Conservation (phyloP, 2,888 invertebrate genomes). For the Maniola hyperantus region DNA sequence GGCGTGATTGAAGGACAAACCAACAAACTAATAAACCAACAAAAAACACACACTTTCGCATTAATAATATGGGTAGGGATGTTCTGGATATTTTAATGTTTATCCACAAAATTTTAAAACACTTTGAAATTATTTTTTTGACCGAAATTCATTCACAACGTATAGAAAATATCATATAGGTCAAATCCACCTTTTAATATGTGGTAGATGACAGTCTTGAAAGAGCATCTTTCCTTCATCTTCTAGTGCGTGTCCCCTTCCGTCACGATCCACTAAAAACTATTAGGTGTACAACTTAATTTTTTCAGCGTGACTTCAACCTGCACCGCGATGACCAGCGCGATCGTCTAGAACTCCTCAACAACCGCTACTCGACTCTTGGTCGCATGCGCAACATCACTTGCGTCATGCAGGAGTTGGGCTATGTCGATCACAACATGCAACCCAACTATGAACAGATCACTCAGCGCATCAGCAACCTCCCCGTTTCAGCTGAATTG, state of each 20-base stretch:
- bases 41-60: too few species aligned
- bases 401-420: slow-evolving; percentile 88
- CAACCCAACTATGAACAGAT: slow-evolving; percentile 86
- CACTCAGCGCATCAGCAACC: slow-evolving; percentile 81
- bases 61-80: too few species aligned
- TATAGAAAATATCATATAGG: too few species aligned
- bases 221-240: background rate
- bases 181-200: too few species aligned
- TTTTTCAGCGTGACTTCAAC: slow-evolving; percentile 78
- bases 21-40: too few species aligned
- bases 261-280: background rate
- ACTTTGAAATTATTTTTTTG: too few species aligned
- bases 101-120: too few species aligned
- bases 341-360: slow-evolving; percentile 83
- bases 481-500: slow-evolving; percentile 84
- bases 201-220: too few species aligned
- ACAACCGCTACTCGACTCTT: slow-evolving; percentile 67
- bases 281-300: background rate
- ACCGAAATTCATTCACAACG: too few species aligned
- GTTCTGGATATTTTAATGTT: too few species aligned
- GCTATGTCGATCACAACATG: slow-evolving; percentile 85
- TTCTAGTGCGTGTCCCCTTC: background rate
- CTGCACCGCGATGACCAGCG: slow-evolving; percentile 65
- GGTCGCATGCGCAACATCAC: slow-evolving; percentile 84
- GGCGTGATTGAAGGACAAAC: too few species aligned